Conservation (phyloP, 2,113 vertebrate genomes). For the Pandion haliaetus region DNA sequence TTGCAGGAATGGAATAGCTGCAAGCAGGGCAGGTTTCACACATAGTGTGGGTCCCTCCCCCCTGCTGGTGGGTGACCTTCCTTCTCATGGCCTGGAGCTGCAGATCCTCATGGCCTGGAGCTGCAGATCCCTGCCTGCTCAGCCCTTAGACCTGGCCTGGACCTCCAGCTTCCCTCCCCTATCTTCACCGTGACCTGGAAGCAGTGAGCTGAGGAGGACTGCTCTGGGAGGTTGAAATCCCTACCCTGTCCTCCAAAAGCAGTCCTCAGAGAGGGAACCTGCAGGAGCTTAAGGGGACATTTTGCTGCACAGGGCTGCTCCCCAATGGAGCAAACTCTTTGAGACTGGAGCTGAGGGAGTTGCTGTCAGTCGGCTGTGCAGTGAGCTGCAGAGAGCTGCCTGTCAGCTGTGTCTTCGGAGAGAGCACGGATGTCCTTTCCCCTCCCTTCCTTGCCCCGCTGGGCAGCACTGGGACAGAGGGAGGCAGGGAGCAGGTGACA, state of each 20-base stretch:
- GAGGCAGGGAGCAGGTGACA: neutral
- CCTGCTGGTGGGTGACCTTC: neutral
- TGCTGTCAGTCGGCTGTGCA: neutral
- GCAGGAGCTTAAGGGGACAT: neutral
- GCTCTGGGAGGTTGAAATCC: neutral
- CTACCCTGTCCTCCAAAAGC: neutral
- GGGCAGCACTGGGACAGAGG: neutral
- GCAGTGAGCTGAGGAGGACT: neutral
- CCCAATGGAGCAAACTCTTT: neutral
- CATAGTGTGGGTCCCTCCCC: neutral
- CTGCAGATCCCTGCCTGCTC: neutral
- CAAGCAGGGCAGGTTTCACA: neutral
- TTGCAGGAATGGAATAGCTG: rapidly evolving
- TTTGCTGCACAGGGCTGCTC: neutral
- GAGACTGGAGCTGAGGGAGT: neutral
- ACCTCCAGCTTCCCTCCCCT: neutral
- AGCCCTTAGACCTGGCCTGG: neutral
- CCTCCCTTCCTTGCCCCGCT: rapidly evolving
- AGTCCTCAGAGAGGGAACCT: no score
- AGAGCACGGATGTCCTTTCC: neutral
- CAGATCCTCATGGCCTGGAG: neutral
- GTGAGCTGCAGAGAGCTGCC: neutral
- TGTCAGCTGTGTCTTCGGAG: neutral
- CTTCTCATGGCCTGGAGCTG: neutral
- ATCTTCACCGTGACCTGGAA: neutral